These are phyloP conservation scores for Drosophila tripunctata DNA, from an alignment of 2,888 invertebrate species.

Conservation along the genomic window DNA sequence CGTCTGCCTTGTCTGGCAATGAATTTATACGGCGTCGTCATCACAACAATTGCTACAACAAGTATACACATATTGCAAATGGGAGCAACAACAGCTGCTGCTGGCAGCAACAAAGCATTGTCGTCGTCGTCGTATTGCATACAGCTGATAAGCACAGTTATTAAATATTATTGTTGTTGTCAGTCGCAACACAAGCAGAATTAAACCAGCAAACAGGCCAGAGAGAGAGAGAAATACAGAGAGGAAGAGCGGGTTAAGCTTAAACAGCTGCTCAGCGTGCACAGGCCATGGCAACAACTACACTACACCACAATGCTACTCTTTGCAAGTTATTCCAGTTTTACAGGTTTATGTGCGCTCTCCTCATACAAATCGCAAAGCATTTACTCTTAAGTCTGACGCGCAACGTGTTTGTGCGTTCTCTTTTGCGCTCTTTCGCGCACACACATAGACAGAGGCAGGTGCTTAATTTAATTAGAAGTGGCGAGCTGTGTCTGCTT, in stretches of 20 bases:
- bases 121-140: slow-evolving; percentile 18
- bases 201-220: slow-evolving; percentile 1
- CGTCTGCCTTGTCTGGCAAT: slow-evolving; percentile 12
- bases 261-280: slow-evolving; percentile 44
- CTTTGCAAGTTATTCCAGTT: slow-evolving; percentile 70
- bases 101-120: slow-evolving; percentile 21
- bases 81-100: slow-evolving; percentile 57
- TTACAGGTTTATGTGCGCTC: slow-evolving; percentile 64
- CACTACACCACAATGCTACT: slow-evolving; percentile 39
- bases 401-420: slow-evolving; percentile 24
- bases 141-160: slow-evolving; percentile 76
- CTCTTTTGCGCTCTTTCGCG: slow-evolving; percentile 11
- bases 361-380: slow-evolving; percentile 28
- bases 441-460: slow-evolving; percentile 24
- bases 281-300: slow-evolving; percentile 33
- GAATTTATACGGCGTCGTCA: slow-evolving; percentile 21
- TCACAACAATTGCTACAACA: slow-evolving; percentile 17
- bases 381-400: slow-evolving; percentile 59
- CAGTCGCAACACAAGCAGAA: slow-evolving; percentile 12
- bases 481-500: slow-evolving; percentile 40
- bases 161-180: slow-evolving; percentile 18
- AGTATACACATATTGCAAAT: slow-evolving; percentile 14
- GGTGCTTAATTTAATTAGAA: slow-evolving; percentile 77
- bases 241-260: too few relatives aligned
- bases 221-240: not conserved